Evolutionary conservation across 2,888 invertebrate genomes (phyloP).

Genomic region (Thumatha senex): DNA sequence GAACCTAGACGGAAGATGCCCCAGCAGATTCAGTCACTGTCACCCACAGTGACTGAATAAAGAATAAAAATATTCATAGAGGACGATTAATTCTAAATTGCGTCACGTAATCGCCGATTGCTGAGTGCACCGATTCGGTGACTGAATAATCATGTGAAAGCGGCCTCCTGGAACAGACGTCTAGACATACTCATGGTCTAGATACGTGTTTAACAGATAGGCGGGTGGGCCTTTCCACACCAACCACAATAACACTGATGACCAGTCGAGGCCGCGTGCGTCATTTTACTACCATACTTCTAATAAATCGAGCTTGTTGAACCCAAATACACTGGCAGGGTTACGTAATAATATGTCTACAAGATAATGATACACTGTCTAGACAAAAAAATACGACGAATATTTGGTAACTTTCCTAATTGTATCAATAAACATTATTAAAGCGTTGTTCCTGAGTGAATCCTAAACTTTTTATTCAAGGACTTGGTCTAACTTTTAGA

Average conservation of each 20-base stretch:
- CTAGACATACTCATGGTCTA: conserved; percentile 79
- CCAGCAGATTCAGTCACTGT: too few species aligned
- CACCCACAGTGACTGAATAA: conserved; percentile 34
- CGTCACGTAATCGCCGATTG: conserved; percentile 61
- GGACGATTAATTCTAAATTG: conserved; percentile 58
- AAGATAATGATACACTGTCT: conserved; percentile 25
- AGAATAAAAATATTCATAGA: conserved; percentile 45
- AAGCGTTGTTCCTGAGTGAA: too few species aligned
- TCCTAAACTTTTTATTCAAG: too few species aligned
- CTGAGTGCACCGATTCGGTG: conserved; percentile 53
- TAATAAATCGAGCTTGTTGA: conserved; percentile 35
- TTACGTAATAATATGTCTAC: conserved; percentile 35
- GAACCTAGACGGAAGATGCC: conserved; percentile 17
- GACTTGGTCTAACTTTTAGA: too few species aligned
- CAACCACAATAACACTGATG: conserved; percentile 48
- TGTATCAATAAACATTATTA: too few species aligned
- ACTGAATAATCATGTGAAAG: conserved; percentile 66
- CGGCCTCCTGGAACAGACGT: conserved; percentile 77
- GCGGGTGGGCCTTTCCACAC: conserved; percentile 65
- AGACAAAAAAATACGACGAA: conserved; percentile 8
- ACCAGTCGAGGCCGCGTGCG: conserved; percentile 38
- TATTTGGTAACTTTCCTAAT: not conserved
- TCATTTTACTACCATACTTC: conserved; percentile 41
- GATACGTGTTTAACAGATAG: conserved; percentile 66
- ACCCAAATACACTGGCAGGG: conserved; percentile 30